A percentile compares a stretch with the other conserved stretches of the same genome.
Conservation (phyloP, 2,797 vertebrate genomes). For the Leptatherina wallacei region DNA sequence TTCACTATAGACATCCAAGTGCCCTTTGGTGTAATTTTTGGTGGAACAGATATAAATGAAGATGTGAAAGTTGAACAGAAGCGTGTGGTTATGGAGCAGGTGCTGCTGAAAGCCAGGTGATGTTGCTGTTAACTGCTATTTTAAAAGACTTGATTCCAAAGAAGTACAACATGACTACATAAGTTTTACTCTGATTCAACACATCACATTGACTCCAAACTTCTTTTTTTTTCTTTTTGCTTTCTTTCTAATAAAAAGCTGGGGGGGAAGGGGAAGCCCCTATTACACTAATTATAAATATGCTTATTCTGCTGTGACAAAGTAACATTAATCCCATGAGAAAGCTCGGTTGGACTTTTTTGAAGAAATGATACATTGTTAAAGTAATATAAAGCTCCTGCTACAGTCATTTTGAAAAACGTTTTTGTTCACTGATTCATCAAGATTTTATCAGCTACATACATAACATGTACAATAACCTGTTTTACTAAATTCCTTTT, state of each 20-base stretch:
- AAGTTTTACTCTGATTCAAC: background rate
- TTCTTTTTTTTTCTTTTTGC: background rate
- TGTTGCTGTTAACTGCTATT: conserved; percentile 23
- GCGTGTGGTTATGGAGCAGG: conserved; percentile 86
- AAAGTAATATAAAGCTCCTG: background rate
- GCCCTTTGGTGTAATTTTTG: conserved; percentile 93
- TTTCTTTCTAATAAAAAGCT: background rate
- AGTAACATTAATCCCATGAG: background rate
- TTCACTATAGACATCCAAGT: conserved; percentile 82
- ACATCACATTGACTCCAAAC: background rate
- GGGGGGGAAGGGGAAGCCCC: background rate
- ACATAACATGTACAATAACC: conserved; percentile 3
- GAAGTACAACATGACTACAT: background rate
- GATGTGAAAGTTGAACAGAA: conserved; percentile 90
- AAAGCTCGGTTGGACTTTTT: background rate
- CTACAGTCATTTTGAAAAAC: background rate
- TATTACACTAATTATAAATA: background rate
- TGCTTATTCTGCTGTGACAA: background rate
- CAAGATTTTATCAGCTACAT: background rate
- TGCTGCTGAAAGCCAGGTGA: conserved; percentile 93
- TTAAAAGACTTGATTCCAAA: conserved; percentile 22
- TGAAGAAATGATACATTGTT: background rate
- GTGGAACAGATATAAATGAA: conserved; percentile 97
- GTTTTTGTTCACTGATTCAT: background rate
- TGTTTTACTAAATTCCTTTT: conserved; percentile 35